Evolutionary conservation across 92 coral and sea anemone species (phyloP).

Genomic region (Umimayanthus kanabou): DNA sequence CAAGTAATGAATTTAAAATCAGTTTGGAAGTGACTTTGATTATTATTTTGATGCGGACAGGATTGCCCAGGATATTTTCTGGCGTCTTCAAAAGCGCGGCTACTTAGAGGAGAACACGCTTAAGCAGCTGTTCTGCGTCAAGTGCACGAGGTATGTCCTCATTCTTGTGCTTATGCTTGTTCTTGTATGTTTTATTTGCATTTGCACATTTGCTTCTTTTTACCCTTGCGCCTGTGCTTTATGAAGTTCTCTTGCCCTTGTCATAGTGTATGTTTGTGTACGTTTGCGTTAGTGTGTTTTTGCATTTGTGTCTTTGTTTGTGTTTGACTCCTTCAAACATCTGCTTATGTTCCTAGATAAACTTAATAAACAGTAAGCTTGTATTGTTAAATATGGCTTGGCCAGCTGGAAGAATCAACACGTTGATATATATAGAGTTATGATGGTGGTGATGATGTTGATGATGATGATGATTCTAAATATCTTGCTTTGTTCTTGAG

Average conservation of each 20-base stretch:
- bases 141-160: conserved; percentile 73
- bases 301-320: background rate
- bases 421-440: no score
- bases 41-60: conserved; percentile 33
- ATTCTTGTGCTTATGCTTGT: background rate
- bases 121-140: conserved; percentile 82
- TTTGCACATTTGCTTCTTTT: background rate
- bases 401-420: no score
- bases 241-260: background rate
- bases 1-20: no score
- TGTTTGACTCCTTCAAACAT: background rate
- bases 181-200: background rate
- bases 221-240: background rate
- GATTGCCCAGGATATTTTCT: conserved; percentile 97
- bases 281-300: background rate
- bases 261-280: no score
- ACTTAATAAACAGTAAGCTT: background rate
- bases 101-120: conserved; percentile 80
- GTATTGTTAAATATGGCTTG: background rate
- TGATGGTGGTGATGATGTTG: no score
- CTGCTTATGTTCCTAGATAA: background rate
- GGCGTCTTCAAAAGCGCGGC: conserved; percentile 85
- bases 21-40: background rate
- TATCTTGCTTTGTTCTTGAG: conserved; percentile 7
- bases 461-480: background rate